Evolutionary conservation across 1,140 invertebrate genomes (phyloP).

Genomic region (Orussus abietinus): DNA sequence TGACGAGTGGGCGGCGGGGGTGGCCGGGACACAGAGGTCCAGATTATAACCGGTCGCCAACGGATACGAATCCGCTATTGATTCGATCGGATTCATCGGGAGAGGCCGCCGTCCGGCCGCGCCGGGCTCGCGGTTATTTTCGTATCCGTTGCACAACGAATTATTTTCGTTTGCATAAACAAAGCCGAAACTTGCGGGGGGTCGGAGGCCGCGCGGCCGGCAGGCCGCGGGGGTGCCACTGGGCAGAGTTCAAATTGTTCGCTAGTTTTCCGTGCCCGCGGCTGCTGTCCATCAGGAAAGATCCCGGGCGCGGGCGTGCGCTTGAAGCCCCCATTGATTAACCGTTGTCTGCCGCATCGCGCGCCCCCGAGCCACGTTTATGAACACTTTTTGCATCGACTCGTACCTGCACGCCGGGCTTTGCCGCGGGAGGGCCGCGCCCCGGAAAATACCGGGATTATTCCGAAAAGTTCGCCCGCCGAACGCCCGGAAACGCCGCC

Average conservation of each 20-base stretch:
- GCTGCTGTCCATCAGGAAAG: constrained; percentile 49
- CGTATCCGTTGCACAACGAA: constrained; percentile 23
- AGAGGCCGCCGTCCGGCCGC: too few relatives aligned
- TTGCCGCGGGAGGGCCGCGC: constrained; percentile 15
- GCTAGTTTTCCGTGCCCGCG: constrained; percentile 39
- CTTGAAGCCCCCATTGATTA: constrained; percentile 52
- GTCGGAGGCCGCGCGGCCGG: constrained; percentile 1
- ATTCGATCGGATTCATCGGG: too few relatives aligned
- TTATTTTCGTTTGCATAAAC: constrained; percentile 51
- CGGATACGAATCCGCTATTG: too few relatives aligned
- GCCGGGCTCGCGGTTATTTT: constrained; percentile 1
- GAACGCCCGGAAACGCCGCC: too few relatives aligned
- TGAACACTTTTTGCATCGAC: constrained; percentile 47
- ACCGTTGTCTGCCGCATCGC: constrained; percentile 44
- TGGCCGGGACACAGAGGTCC: too few relatives aligned
- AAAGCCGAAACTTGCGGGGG: constrained; percentile 48
- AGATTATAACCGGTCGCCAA: too few relatives aligned
- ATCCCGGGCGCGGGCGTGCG: constrained; percentile 43
- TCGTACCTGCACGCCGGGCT: constrained; percentile 14
- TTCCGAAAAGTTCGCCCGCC: constrained; percentile 25
- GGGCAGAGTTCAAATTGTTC: constrained; percentile 43
- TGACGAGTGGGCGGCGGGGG: too few relatives aligned
- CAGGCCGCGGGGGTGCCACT: neutral
- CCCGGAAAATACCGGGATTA: constrained; percentile 35
- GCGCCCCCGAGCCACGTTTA: constrained; percentile 31